Base-by-base conservation (phyloP, 2,797 vertebrate species). In the Myoxocephalus aenaeus region DNA sequence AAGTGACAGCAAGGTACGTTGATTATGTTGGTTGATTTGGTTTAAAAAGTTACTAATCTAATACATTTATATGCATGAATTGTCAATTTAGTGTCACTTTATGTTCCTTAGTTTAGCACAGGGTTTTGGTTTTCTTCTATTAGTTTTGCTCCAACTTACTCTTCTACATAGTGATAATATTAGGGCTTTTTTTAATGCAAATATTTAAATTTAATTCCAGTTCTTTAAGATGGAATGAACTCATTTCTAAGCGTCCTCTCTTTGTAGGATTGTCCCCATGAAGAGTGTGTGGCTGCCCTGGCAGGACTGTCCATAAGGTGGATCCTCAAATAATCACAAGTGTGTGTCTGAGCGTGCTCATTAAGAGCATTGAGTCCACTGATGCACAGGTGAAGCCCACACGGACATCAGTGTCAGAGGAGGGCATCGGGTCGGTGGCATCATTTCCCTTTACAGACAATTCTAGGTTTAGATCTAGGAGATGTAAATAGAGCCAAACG, bases 221-320 rank as follows among this genome's bases (percentile, higher is more conserved):
- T 27, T 57, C 14, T 25, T 62, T 36, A 32, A 44, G 13, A 18
- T 56, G 14, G 57, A 53, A 72, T 63, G 2, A 27, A 22, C 22
- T 18, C 0, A 46, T 48, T 38, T 17, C 9, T 13, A 40, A 32
- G 4, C 20, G 1, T 25, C 7, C 9, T 27, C 9, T 48, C 29
- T 61, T 44, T 48, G 22, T 18, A 62, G 64, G 20, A 57, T 36
- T 73, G 38, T 38, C 11, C 53, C 25, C 9, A 53, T 20, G 40
- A 62, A 12, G 46, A 29, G 13, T 14, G 10, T 17, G 12, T 6
- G 1, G 32, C 32, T 40, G 4, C 25, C 20, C 58, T 69, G 70
- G 65, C 40, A 5, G 14, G 42, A 57, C 48, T 73, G 22, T 68
- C 65, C n/a, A 36, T n/a, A n/a, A n/a, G n/a, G n/a, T n/a, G n/a